phyloP scores from a whole-genome alignment of 2,113 vertebrate species.

The Daubentonia madagascariensis region DNA sequence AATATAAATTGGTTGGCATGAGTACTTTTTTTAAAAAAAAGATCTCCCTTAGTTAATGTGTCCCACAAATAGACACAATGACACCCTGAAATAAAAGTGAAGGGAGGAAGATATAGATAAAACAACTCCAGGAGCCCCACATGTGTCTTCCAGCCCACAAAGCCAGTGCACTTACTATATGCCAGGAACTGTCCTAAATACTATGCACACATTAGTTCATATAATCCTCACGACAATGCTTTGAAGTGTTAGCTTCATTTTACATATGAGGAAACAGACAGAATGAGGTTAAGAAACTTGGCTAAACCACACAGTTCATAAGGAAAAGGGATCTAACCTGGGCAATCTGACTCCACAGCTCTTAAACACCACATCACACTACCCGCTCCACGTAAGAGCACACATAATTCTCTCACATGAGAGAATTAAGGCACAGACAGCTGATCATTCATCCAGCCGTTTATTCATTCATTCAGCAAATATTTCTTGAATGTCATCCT shows the following conservation, averaged over 20 bases:
- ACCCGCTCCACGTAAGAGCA: no score
- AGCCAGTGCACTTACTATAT: not conserved
- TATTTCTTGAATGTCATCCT: not conserved
- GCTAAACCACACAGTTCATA: not conserved
- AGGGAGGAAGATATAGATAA: not conserved
- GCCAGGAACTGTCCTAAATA: not conserved
- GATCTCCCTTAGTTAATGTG: not conserved
- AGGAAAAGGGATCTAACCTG: not conserved
- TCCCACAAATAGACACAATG: not conserved
- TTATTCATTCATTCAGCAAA: not conserved
- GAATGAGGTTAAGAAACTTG: slow-evolving; percentile 12
- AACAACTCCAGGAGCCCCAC: not conserved
- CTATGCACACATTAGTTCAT: not conserved
- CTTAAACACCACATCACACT: not conserved
- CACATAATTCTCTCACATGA: no score
- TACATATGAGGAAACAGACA: not conserved
- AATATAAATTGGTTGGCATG: not conserved
- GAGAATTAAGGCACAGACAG: not conserved
- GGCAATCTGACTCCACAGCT: not conserved
- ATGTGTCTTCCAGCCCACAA: not conserved
- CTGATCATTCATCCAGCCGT: not conserved
- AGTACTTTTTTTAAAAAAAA: not conserved
- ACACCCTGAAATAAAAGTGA: not conserved
- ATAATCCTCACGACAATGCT: slow-evolving; percentile 39
- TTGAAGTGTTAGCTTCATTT: slow-evolving; percentile 36